Evolutionary conservation across 2,797 vertebrate genomes (phyloP).

Genomic region (Lagodon rhomboides): DNA sequence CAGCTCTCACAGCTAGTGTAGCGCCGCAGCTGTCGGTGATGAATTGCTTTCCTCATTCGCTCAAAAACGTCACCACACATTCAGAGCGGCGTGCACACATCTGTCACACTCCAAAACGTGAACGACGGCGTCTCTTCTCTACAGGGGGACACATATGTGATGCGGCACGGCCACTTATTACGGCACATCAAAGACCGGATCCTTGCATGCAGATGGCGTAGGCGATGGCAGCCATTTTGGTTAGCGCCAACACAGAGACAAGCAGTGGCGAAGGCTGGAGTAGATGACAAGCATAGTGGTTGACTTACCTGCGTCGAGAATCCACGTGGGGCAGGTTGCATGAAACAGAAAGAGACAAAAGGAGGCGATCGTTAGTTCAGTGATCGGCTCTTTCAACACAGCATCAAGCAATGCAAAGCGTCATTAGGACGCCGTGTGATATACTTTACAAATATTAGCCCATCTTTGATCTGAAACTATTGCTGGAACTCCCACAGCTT

Average conservation of each 20-base stretch:
- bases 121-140: constrained; percentile 27
- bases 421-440: constrained; percentile 40
- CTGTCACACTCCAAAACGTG: constrained; percentile 46
- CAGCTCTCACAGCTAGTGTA: constrained; percentile 16
- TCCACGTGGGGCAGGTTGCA: constrained; percentile 47
- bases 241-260: constrained; percentile 27
- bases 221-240: constrained; percentile 47
- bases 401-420: constrained; percentile 19
- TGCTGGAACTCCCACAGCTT: constrained; percentile 54
- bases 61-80: constrained; percentile 40
- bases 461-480: constrained; percentile 56
- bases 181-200: constrained; percentile 18
- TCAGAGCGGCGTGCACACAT: constrained; percentile 50
- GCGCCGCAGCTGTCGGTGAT: constrained; percentile 54
- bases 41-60: constrained; percentile 42
- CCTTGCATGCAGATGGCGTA: constrained; percentile 45
- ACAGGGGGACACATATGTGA: constrained; percentile 35
- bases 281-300: constrained; percentile 2
- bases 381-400: constrained; percentile 37
- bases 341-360: constrained; percentile 57
- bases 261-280: neutral
- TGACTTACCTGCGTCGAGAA: constrained; percentile 75
- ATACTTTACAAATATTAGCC: constrained; percentile 34
- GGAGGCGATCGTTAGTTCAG: constrained; percentile 48
- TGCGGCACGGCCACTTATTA: constrained; percentile 48